These are phyloP conservation scores for Sorex fumeus DNA, from an alignment of 2,113 vertebrate species.

Conservation along the genomic window DNA sequence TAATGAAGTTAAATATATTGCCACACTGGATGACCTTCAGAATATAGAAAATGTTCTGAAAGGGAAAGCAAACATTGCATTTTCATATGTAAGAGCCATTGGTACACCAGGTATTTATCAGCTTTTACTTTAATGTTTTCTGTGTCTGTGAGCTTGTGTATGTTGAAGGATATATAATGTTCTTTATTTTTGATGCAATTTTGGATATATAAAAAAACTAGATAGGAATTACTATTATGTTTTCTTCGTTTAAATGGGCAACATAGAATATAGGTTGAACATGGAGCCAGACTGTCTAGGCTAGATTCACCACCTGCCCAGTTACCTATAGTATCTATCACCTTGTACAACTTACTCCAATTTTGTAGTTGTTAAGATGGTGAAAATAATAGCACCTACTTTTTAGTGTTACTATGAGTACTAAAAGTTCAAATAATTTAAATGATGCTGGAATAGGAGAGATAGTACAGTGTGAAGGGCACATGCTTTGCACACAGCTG, in stretches of 20 bases:
- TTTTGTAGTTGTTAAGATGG: conserved; percentile 10
- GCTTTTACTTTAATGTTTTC: conserved; percentile 25
- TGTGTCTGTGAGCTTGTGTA: neutral
- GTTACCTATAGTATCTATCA: neutral
- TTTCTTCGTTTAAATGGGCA: conserved; percentile 22
- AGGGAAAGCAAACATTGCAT: conserved; percentile 91
- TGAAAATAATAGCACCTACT: conserved; percentile 16
- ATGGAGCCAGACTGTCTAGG: neutral
- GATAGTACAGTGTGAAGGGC: too few relatives aligned
- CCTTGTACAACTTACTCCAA: neutral
- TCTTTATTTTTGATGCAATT: neutral
- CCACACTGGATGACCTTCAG: conserved; percentile 91
- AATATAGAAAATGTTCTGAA: conserved; percentile 91
- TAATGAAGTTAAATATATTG: conserved; percentile 95
- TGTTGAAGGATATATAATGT: neutral
- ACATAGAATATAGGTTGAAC: neutral
- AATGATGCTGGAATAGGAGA: neutral
- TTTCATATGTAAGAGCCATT: conserved; percentile 93
- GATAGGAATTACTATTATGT: neutral
- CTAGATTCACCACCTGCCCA: neutral
- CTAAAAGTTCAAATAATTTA: conserved; percentile 33
- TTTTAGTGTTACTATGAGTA: conserved; percentile 52
- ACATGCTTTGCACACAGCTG: too few relatives aligned
- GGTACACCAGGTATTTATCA: conserved; percentile 93
- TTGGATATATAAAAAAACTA: conserved; percentile 52